Percentiles rank a stretch among this genome's conserved stretches.
These are phyloP conservation scores for Hirudo medicinalis DNA, from an alignment of 1,140 invertebrate genomes.

Conservation along the genomic window DNA sequence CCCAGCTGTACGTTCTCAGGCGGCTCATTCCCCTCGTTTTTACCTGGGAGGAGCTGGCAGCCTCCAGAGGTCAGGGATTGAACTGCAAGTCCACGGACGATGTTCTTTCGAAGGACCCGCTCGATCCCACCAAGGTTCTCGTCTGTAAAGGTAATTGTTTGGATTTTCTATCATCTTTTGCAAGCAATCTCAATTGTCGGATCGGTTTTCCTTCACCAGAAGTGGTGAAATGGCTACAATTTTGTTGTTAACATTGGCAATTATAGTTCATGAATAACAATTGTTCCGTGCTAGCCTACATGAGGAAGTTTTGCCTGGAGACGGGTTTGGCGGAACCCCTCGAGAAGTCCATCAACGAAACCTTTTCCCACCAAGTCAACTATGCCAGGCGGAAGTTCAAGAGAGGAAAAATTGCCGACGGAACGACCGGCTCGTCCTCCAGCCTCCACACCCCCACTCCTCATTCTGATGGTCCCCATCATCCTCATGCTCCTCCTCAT, in stretches of 20 bases:
- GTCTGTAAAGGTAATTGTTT: constrained; percentile 15
- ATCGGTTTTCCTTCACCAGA: background rate
- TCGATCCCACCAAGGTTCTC: constrained; percentile 15
- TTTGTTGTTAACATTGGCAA: background rate
- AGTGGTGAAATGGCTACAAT: background rate
- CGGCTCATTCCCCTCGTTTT: constrained; percentile 18
- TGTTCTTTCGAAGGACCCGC: constrained; percentile 15
- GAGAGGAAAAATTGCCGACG: constrained; percentile 9
- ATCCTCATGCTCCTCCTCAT: background rate
- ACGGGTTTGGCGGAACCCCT: constrained; percentile 13
- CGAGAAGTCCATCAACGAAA: constrained; percentile 17
- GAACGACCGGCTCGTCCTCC: background rate
- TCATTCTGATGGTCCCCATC: background rate
- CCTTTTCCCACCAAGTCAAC: constrained; percentile 19
- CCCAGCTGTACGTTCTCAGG: constrained; percentile 14
- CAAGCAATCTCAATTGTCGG: no score
- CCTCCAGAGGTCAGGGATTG: constrained; percentile 13
- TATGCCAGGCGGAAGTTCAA: constrained; percentile 18
- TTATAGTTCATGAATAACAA: background rate
- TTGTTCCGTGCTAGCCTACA: constrained; percentile 2
- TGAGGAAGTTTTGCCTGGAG: constrained; percentile 18
- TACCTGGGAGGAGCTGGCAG: constrained; percentile 17
- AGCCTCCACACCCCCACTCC: background rate
- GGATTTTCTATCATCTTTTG: no score
- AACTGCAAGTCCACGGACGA: constrained; percentile 18